Conservation (phyloP, 2,888 invertebrate genomes). For the Chamaedrilus cognettii region DNA sequence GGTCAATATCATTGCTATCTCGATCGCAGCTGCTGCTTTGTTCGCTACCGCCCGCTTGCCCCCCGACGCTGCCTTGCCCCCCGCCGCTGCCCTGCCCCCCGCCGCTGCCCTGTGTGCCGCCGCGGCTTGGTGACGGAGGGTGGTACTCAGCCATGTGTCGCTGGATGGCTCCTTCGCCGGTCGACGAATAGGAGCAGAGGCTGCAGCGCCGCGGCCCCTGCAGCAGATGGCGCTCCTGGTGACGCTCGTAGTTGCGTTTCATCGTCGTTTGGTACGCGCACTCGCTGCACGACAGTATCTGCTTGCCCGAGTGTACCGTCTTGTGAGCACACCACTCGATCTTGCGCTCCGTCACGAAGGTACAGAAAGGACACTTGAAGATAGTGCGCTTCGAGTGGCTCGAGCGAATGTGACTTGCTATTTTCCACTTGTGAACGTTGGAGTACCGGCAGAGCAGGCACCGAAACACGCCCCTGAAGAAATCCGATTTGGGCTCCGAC, state of each 20-base stretch:
- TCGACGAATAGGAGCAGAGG: conserved; percentile 50
- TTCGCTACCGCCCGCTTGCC: background rate
- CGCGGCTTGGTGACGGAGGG: conserved; percentile 29
- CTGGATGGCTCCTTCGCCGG: conserved; percentile 48
- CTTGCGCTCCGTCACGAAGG: conserved; percentile 80
- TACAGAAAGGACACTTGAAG: conserved; percentile 64
- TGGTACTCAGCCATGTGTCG: conserved; percentile 52
- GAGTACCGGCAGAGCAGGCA: conserved; percentile 74
- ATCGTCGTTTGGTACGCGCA: conserved; percentile 93
- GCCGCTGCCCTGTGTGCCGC: conserved; percentile 13
- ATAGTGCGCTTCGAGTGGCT: conserved; percentile 78
- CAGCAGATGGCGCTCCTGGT: conserved; percentile 65
- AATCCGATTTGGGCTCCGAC: background rate
- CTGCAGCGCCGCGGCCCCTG: conserved; percentile 43
- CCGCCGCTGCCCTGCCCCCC: conserved; percentile 13
- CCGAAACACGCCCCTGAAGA: conserved; percentile 51
- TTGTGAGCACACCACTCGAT: conserved; percentile 76
- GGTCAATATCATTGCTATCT: background rate
- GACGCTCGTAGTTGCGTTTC: conserved; percentile 88
- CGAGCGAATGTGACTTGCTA: conserved; percentile 73
- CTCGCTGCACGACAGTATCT: conserved; percentile 76
- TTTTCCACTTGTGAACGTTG: conserved; percentile 68
- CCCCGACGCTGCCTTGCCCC: background rate
- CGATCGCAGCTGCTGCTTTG: no score
- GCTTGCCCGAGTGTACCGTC: conserved; percentile 43